Percentiles rank a stretch among this genome's conserved stretches.
phyloP scores from a whole-genome alignment of 2,113 vertebrate genomes.

The Entosphenus tridentatus region DNA sequence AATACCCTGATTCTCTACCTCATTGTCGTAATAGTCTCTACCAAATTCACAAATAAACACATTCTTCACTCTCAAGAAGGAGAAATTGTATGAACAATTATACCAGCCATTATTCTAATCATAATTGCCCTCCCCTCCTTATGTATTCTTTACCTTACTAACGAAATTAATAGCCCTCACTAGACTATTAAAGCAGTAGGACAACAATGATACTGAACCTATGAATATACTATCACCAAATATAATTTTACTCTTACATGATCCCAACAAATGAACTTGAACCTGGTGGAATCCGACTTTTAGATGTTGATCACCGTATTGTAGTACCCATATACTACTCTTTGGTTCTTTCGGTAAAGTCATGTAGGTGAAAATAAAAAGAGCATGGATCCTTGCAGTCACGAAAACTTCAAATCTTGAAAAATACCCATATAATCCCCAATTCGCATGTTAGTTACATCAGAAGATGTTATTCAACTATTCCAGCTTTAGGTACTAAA shows the following conservation, averaged over 20 bases:
- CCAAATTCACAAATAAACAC: conserved; percentile 13
- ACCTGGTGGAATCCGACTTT: conserved; percentile 11
- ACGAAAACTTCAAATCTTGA: too few species aligned
- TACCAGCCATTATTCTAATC: conserved; percentile 9
- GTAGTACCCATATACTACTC: too few species aligned
- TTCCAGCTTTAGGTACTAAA: conserved; percentile 12
- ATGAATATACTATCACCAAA: conserved; percentile 14
- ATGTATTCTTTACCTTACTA: conserved; percentile 13
- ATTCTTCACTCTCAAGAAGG: conserved; percentile 13
- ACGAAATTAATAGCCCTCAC: conserved; percentile 14
- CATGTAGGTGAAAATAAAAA: too few species aligned
- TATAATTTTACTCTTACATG: conserved; percentile 14
- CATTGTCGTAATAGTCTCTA: conserved; percentile 12
- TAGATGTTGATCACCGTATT: conserved; percentile 16
- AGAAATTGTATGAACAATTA: conserved; percentile 12
- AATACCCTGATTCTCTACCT: conserved; percentile 13
- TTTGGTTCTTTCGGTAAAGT: too few species aligned
- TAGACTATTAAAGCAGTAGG: conserved; percentile 14
- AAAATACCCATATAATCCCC: conserved; percentile 12
- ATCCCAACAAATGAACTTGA: conserved; percentile 13
- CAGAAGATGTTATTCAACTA: conserved; percentile 14
- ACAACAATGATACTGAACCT: conserved; percentile 17
- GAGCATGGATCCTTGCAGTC: too few species aligned
- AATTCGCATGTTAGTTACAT: conserved; percentile 10
- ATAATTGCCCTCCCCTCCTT: conserved; percentile 13